Evolutionary conservation across 2,888 invertebrate genomes (phyloP), one percentile per base, ranked within the genome.

Genomic region (Diplolepis rosae): DNA sequence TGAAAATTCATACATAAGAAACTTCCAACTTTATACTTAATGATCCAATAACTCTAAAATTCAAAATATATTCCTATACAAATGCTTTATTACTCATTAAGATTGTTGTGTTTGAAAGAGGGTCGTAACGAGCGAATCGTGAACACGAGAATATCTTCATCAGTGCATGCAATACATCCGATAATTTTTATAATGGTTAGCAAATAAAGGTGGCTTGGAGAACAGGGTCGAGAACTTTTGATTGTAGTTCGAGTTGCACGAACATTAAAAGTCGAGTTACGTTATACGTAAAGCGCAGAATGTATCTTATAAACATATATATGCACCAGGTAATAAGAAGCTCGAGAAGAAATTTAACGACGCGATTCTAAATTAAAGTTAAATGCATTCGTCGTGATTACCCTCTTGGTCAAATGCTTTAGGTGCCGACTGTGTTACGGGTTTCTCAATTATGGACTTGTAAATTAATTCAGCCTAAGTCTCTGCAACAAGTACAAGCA

Each of bases 281-380:
- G 27, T 61, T 61, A 61, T 39, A 61, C 27, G 24, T 61, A 61
- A 61, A 61, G 35, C 39, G 56, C 22, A 24, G 61, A 61, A 35
- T 52, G 52, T 68, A 56, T 56, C 52, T 54, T 45, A 54, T 66
- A 70, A 66, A 66, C 4, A 24, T 56, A 52, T 18, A 15, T 9
- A 56, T 66, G 39, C 39, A 24, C 39, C n/a, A 54, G 70, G 74
- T 73, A 74, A 75, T 69, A 77, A 76, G 75, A 76, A 77, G 79
- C 76, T 72, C 71, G 78, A 78, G 80, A 79, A 77, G 81, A 80
- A 79, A 77, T 79, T 77, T 79, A 80, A 81, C 81, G 77, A 79
- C 74, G 72, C 70, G 73, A 74, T 79, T 79, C 78, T 77, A 73
- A 79, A 79, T 77, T 73, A 75, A 77, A 78, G 68, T 73, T 74